A percentile compares a stretch with the other conserved stretches of the same genome.
phyloP scores from a whole-genome alignment of 2,888 invertebrate species.

The Tetramorium bicarinatum region DNA sequence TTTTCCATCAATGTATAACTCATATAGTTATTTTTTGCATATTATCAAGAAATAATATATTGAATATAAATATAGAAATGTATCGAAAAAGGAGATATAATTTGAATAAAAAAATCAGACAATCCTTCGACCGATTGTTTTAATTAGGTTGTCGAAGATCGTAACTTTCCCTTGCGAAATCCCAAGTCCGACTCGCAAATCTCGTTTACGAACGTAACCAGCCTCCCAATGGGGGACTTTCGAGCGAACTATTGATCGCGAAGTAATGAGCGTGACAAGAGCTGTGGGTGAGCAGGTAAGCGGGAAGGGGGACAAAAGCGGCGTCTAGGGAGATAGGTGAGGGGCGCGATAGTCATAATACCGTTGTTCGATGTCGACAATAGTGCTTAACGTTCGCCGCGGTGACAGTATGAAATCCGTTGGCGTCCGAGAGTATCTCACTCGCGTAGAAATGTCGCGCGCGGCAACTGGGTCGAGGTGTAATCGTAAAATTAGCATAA shows the following conservation, averaged over 20 bases:
- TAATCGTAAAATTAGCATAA: conserved; percentile 82
- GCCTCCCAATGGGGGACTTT: conserved; percentile 29
- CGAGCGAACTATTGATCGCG: conserved; percentile 66
- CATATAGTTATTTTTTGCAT: background rate
- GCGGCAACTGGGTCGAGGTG: conserved; percentile 78
- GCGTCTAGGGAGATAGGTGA: conserved; percentile 41
- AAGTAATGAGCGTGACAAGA: conserved; percentile 75
- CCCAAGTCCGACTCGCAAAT: conserved; percentile 22
- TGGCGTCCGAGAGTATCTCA: conserved; percentile 61
- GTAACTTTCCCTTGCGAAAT: conserved; percentile 35
- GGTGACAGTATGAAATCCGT: conserved; percentile 72
- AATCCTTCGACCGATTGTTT: background rate
- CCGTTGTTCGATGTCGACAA: conserved; percentile 65
- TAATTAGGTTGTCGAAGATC: conserved; percentile 15
- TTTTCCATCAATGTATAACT: background rate
- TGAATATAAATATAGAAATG: background rate
- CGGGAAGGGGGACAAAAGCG: conserved; percentile 41
- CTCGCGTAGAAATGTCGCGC: conserved; percentile 67
- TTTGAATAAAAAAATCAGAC: conserved; percentile 9
- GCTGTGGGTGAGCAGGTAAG: conserved; percentile 44
- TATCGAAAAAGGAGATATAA: background rate
- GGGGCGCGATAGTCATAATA: conserved; percentile 64
- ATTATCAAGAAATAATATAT: background rate
- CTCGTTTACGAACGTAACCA: conserved; percentile 41
- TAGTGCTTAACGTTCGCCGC: conserved; percentile 62